Percentiles rank a stretch among this genome's conserved stretches.
These are phyloP conservation scores for Malthinus flaveolus DNA, from an alignment of 2,888 invertebrate species.

Conservation along the genomic window DNA sequence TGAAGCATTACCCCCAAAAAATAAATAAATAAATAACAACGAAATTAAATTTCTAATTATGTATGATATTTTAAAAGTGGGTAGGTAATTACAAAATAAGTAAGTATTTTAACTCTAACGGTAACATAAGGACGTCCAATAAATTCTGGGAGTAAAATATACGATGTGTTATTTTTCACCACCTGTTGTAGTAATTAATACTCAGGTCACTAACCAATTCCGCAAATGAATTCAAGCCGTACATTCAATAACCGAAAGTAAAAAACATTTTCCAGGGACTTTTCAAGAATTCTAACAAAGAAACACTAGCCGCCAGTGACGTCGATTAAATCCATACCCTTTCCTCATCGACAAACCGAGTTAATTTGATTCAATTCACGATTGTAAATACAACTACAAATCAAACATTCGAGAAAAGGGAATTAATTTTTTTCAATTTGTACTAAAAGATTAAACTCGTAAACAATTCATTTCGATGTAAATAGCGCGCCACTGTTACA, in stretches of 20 bases:
- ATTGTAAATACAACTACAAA: neutral
- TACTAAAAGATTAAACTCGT: no score
- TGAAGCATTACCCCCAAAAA: neutral
- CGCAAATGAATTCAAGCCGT: conserved; percentile 40
- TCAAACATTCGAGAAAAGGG: neutral
- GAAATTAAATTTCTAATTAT: neutral
- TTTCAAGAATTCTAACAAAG: neutral
- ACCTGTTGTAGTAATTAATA: conserved; percentile 42
- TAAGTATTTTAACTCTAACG: conserved; percentile 5
- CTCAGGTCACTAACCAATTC: conserved; percentile 38
- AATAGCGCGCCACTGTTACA: conserved; percentile 16
- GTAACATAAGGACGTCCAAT: neutral
- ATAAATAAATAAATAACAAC: neutral
- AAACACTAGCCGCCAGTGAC: neutral
- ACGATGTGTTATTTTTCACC: conserved; percentile 33
- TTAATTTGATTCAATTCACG: neutral
- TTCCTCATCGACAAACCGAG: neutral
- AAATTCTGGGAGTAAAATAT: conserved; percentile 2
- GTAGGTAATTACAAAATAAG: neutral
- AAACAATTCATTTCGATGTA: no score
- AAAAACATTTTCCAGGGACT: conserved; percentile 19
- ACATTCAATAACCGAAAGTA: conserved; percentile 39
- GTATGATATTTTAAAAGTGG: neutral
- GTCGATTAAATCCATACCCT: neutral
- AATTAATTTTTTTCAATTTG: no score